Conservation (phyloP, 2,113 vertebrate species). For the Lophius piscatorius region DNA sequence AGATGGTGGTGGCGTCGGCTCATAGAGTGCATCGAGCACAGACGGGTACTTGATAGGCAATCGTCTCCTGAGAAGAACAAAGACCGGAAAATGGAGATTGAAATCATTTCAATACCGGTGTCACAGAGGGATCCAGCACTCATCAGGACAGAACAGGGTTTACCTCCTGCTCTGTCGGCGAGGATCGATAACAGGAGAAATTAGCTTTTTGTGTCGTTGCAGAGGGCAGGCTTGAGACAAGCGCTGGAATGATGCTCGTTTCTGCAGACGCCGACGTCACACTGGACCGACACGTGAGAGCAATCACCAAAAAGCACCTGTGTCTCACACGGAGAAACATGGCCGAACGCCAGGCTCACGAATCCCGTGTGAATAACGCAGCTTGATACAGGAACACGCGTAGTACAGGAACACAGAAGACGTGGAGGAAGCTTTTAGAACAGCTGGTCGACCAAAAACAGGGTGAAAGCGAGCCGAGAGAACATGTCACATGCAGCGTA, state of each 20-base stretch:
- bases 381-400: conserved; percentile 4
- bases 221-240: conserved; percentile 25
- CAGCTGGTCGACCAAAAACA: conserved; percentile 15
- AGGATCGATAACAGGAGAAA: conserved; percentile 45
- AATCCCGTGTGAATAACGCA: conserved; percentile 45
- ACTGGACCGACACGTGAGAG: too few relatives aligned
- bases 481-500: conserved; percentile 29
- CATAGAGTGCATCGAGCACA: conserved; percentile 47
- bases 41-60: conserved; percentile 64
- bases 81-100: conserved; percentile 37
- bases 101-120: conserved; percentile 52
- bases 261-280: conserved; percentile 35
- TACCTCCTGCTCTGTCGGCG: conserved; percentile 53
- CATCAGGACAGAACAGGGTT: conserved; percentile 50
- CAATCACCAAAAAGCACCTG: conserved; percentile 20
- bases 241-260: conserved; percentile 27
- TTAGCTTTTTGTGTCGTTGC: conserved; percentile 54
- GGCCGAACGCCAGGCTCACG: conserved; percentile 41
- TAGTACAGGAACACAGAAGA: conserved; percentile 15
- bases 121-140: conserved; percentile 43
- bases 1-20: conserved; percentile 47
- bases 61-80: conserved; percentile 48
- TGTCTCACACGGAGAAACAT: conserved; percentile 31
- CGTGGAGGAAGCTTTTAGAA: conserved; percentile 10
- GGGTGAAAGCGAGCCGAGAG: conserved; percentile 1